These are phyloP conservation scores for Dione juno DNA, from an alignment of 2,888 invertebrate species.

Conservation along the genomic window DNA sequence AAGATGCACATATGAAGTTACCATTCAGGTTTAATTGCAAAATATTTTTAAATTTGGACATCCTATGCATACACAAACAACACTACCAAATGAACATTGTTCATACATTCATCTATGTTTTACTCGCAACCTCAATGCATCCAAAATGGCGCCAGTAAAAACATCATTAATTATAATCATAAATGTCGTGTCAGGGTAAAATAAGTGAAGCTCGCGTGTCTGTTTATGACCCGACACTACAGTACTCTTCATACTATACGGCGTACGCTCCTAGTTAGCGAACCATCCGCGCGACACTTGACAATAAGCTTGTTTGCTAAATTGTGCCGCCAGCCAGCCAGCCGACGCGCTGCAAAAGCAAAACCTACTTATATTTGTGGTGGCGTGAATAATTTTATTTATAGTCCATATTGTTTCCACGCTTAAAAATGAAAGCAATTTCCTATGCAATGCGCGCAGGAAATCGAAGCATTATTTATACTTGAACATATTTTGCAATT, in stretches of 20 bases:
- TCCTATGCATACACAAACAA: slow-evolving; percentile 7
- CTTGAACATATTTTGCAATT: slow-evolving; percentile 42
- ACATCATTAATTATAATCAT: slow-evolving; percentile 53
- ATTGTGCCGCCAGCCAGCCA: slow-evolving; percentile 48
- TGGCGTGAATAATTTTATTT: slow-evolving; percentile 55
- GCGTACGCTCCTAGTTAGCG: slow-evolving; percentile 49
- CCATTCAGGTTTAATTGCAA: neutral
- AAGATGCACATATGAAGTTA: neutral
- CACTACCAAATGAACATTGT: slow-evolving; percentile 5
- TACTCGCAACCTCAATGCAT: slow-evolving; percentile 31
- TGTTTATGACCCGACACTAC: slow-evolving; percentile 49
- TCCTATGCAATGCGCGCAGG: slow-evolving; percentile 55
- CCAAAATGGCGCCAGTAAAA: slow-evolving; percentile 53
- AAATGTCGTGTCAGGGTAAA: slow-evolving; percentile 59
- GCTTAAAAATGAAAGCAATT: slow-evolving; percentile 63
- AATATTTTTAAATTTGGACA: neutral
- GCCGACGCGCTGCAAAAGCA: slow-evolving; percentile 40
- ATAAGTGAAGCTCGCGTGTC: slow-evolving; percentile 46
- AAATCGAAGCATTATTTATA: slow-evolving; percentile 48
- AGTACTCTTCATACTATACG: slow-evolving; percentile 51
- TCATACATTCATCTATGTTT: slow-evolving; percentile 21
- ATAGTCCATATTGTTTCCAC: slow-evolving; percentile 54
- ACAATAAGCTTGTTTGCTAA: slow-evolving; percentile 62
- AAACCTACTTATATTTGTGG: slow-evolving; percentile 46
- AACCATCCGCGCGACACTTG: slow-evolving; percentile 52